Percentiles rank a stretch among this genome's conserved stretches.
These are phyloP conservation scores for Saturnia japonica DNA, from an alignment of 2,888 invertebrate species.

Conservation along the genomic window DNA sequence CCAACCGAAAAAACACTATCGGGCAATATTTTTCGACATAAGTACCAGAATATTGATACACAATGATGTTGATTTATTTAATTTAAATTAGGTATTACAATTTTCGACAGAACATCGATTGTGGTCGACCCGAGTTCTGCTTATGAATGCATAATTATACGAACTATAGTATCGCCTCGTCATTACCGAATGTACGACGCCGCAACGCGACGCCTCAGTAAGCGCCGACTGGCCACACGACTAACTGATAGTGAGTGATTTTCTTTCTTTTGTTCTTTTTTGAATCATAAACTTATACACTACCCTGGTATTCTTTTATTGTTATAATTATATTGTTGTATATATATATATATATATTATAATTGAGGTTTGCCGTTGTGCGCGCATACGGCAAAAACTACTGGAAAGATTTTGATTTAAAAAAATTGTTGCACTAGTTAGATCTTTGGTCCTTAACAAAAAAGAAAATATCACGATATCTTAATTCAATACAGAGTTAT, in stretches of 20 bases:
- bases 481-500: too few relatives aligned
- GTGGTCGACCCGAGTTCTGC: constrained; percentile 8
- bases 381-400: too few relatives aligned
- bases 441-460: too few relatives aligned
- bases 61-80: not conserved
- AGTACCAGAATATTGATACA: not conserved
- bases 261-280: not conserved
- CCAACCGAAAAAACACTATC: not conserved
- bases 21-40: not conserved
- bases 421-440: too few relatives aligned
- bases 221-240: not conserved
- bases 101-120: not conserved
- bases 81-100: not conserved
- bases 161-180: constrained; percentile 1
- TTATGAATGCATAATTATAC: constrained; percentile 7
- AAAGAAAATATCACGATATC: too few relatives aligned
- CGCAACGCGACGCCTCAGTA: too few relatives aligned
- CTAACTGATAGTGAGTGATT: constrained; percentile 9
- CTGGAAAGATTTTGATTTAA: too few relatives aligned
- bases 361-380: too few relatives aligned
- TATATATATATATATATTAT: too few relatives aligned
- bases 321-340: not conserved
- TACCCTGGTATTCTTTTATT: not conserved
- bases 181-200: constrained; percentile 4
- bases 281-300: not conserved